Evolutionary conservation across 2,113 vertebrate genomes (phyloP), one percentile per base, ranked within the genome.

Genomic region (Semnornis frantzii): DNA sequence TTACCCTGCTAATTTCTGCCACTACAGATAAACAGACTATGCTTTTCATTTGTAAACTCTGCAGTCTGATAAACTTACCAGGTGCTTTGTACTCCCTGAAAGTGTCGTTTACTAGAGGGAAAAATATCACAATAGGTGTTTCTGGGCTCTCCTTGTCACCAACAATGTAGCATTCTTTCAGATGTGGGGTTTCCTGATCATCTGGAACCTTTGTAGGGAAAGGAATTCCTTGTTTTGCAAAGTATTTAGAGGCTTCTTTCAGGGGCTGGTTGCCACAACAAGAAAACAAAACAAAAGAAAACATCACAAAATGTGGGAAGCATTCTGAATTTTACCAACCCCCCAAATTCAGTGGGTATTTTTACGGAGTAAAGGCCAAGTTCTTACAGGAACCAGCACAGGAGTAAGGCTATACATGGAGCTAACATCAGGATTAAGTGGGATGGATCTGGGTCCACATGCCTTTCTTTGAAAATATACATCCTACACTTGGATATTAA

Each of bases 31-130:
- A 78, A 60, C 21, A 34, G 46, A 90, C 60, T 62, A 65, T 10
- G 50, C 8, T 72, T 87, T 82, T 80, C 20, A 33, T 81, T 65
- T 42, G 23, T 57, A 57, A 74, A 81, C 21, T 82, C 66, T 59
- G 24, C 23, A 60, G 37, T 39, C n/a, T 85, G 37, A 4, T 30
- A 81, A 70, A 94, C 96, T 96, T 94, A 98, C 98, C 98, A 69
- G 98, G 98, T 55, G 97, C 97, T 95, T 98, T 98, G 95, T 97
- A 98, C 52, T 98, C 95, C 65, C 96, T 96, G 96, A 98, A 98
- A 57, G 98, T 98, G 85, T 97, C 96, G 8, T 92, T 97, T 92
- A 98, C 97, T 65, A 98, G 96, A 8, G 98, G 98, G 81, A 98
- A 98, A 92, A 98, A 98, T 75, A 97, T 7, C 62, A 98, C 97